Conservation (phyloP, 2,797 vertebrate genomes). For the Centropyge bicolor region DNA sequence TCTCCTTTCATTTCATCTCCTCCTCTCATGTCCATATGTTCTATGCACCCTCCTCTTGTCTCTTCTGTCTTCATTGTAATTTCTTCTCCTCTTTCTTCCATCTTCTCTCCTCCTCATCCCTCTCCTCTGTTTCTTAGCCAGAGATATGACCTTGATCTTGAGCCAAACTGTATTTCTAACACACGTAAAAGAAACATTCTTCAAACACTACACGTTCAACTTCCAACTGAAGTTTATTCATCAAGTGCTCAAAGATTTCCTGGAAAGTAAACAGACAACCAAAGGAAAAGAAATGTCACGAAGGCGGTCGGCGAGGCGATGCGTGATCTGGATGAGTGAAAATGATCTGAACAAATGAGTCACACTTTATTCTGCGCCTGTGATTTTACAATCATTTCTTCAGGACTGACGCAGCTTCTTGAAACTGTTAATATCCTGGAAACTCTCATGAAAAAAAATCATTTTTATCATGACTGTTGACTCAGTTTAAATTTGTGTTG, state of each 20-base stretch:
- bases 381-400: not conserved
- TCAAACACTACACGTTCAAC: too few relatives aligned
- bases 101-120: not conserved
- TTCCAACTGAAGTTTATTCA: not conserved
- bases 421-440: not conserved
- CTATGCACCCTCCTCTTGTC: too few relatives aligned
- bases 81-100: too few relatives aligned
- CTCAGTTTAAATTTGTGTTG: too few relatives aligned
- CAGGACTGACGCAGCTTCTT: not conserved
- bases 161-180: too few relatives aligned
- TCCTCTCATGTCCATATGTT: too few relatives aligned
- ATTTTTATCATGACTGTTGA: too few relatives aligned
- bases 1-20: too few relatives aligned
- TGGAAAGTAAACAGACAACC: not conserved
- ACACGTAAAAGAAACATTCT: too few relatives aligned
- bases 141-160: too few relatives aligned
- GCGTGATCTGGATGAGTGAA: not conserved
- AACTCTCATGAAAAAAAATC: not conserved
- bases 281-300: too few relatives aligned
- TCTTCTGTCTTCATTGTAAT: not conserved
- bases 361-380: not conserved
- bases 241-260: not conserved
- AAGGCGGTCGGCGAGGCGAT: not conserved
- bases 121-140: not conserved
- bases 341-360: not conserved